Conservation (phyloP, 2,888 invertebrate genomes). For the Xestia sexstrigata region DNA sequence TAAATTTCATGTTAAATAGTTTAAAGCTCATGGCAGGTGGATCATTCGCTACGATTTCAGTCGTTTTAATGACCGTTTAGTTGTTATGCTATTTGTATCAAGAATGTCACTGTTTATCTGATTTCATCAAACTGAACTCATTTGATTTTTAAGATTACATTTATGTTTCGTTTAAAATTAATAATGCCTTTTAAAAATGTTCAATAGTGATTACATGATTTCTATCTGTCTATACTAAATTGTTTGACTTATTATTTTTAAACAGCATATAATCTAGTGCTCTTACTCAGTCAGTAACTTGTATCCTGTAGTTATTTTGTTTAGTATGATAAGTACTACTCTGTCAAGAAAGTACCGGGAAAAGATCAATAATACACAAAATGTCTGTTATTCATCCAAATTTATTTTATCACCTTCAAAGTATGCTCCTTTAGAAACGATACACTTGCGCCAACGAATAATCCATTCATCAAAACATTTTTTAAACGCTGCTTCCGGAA, state of each 20-base stretch:
- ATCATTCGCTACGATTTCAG: neutral
- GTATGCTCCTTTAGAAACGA: too few species aligned
- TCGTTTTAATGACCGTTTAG: neutral
- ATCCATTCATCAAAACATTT: too few species aligned
- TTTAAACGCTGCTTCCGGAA: too few species aligned
- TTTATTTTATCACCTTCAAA: too few species aligned
- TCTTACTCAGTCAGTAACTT: neutral
- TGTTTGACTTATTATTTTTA: neutral
- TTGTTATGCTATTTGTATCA: neutral
- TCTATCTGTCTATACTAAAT: neutral
- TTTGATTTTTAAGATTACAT: neutral
- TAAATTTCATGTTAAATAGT: conserved; percentile 3
- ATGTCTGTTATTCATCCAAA: too few species aligned
- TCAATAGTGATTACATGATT: neutral
- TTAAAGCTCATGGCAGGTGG: neutral
- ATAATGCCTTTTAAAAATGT: neutral
- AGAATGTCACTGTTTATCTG: conserved; percentile 20
- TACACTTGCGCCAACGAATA: too few species aligned
- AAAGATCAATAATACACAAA: too few species aligned
- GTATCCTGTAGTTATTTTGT: neutral
- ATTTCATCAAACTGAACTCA: conserved; percentile 15
- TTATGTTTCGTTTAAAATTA: neutral
- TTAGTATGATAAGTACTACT: too few species aligned
- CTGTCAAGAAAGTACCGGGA: too few species aligned
- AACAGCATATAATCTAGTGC: neutral